Conservation (phyloP, 2,888 invertebrate genomes). For the Lithodes maja region DNA sequence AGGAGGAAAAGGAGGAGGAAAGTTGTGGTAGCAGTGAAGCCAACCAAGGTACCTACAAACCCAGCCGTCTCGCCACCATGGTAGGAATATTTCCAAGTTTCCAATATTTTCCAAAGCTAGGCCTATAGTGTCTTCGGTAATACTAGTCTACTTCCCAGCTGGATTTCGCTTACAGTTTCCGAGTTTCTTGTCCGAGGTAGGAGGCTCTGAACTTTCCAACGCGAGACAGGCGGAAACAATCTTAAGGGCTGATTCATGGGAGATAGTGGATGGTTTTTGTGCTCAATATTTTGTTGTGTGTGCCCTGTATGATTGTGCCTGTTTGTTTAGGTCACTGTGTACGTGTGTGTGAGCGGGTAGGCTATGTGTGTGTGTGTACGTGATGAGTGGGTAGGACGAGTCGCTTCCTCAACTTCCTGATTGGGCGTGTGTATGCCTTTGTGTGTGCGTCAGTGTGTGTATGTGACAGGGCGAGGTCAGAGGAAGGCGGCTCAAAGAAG, state of each 20-base stretch:
- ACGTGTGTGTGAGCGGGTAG: background rate
- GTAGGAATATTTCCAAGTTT: background rate
- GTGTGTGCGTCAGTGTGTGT: constrained; percentile 17
- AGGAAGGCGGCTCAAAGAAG: background rate
- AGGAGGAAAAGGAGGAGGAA: background rate
- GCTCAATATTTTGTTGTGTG: no score
- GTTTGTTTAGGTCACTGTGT: background rate
- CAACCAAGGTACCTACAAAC: background rate
- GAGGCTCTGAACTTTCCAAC: no score
- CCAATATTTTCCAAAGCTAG: background rate
- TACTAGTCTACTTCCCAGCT: no score
- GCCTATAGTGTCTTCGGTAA: no score
- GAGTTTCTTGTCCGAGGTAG: no score
- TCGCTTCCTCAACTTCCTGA: background rate
- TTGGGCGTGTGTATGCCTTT: background rate
- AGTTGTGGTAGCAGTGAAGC: background rate
- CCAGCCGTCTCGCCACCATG: background rate
- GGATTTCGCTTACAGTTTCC: no score
- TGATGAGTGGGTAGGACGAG: background rate
- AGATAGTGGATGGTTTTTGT: no score
- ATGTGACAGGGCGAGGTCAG: constrained; percentile 1
- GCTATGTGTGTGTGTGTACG: background rate
- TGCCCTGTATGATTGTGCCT: background rate
- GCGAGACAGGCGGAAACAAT: no score
- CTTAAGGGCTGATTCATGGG: no score